Evolutionary conservation across 2,113 vertebrate species (phyloP), one percentile per base, ranked within the genome.

Genomic region (Phalacrocorax pelagicus): DNA sequence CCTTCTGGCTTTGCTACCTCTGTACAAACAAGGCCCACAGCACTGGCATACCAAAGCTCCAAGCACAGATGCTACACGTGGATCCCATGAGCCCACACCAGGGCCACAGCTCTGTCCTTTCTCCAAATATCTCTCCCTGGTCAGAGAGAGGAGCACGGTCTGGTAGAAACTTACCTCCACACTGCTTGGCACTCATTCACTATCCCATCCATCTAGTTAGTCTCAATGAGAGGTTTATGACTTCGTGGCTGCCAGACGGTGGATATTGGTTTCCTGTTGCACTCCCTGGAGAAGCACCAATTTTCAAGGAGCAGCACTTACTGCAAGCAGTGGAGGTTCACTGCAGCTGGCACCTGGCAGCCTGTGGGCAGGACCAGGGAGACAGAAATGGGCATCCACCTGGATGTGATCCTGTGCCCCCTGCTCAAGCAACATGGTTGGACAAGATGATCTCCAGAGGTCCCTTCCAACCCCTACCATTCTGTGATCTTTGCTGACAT

Each of bases 251-350:
- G 52, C 16, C 58, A 49, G 40, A 66, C 19, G 55, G 36, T 1
- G 0, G 40, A 47, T 40, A 65, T 1, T 10, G 16, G 17, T 58
- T 40, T 79, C 46, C 58, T 9, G 9, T 46, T 23, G 40, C 0
- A 1, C 77, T 77, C 27, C 44, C 8, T 44, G 46, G 88, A 78
- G 69, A 54, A 78, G n/a, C 30, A 55, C 26, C 51, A 7, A 6
- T 61, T 78, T 54, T 36, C 19, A 66, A 77, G 81, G n/a, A 42
- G 58, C 30, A 44, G 57, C 30, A 42, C 34, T 23, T 65, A 23
- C 29, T 21, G 42, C 17, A 34, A 69, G 13, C 13, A 38, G 51
- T 0, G 0, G 62, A 57, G 49, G 20, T 30, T 86, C 55, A 30
- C 61, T 63, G 42, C 54, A 74, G 47, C 59, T 57, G 61, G 73